Base-by-base conservation (phyloP, 1,140 invertebrate genomes). In the Melitaea cinxia region DNA sequence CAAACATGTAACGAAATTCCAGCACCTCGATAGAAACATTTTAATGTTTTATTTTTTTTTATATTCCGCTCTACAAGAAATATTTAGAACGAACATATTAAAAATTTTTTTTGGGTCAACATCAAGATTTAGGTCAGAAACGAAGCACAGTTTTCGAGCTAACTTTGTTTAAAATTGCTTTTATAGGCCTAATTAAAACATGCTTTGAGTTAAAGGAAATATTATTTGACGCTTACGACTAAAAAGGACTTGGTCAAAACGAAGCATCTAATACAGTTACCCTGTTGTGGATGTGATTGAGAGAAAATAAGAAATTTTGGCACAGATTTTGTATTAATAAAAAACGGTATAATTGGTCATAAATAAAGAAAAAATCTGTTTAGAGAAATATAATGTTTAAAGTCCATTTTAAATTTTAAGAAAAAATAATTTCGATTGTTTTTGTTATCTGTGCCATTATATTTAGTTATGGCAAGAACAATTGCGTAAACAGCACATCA, bases 211-310 rank as follows among this genome's bases (percentile, higher is more conserved):
- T 33, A 9, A 2, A 12, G 30, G 30, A 33, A 33, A 12, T 33
- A 7, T 33, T 33, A 33, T 10, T 33, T n/a, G n/a, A 0, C n/a
- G 30, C 30, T 33, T 39, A 39, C 15, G n/a, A 0, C n/a, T 39
- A 14, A 17, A 42, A 17, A 17, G 37, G 15, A 42, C 15, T 42
- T 7, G 9, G 9, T 17, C 17, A 17, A 42, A 42, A 42, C 17
- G 17, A 17, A 17, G 3, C 37, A 17, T 42, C 42, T 47, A 23
- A 47, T 23, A 47, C 42, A 47, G 42, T 47, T 54, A 54, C 52
- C 52, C 52, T 54, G 52, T 54, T 35, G 17, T 10, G 23, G 12
- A 53, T 53, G 28, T 53, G 15, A 15, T 17, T 28, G 14, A 15
- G 7, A 17, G 12, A n/a, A 54, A 54, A 19, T 14, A 19, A 54